Evolutionary conservation across 1,140 invertebrate genomes (phyloP).

Genomic region (Agrilus planipennis): DNA sequence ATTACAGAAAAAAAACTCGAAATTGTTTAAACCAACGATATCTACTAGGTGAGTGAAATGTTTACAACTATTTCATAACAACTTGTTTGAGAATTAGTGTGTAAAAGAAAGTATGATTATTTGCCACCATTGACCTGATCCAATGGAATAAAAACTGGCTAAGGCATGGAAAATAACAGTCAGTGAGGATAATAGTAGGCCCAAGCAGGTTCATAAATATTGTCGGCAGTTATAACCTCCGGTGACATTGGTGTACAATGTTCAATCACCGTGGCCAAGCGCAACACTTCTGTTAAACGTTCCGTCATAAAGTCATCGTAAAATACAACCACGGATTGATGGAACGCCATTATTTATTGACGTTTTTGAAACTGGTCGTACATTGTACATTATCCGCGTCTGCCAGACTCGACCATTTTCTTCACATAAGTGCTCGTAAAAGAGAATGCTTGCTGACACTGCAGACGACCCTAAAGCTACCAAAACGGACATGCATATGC

Average conservation of each 20-base stretch:
- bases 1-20: too few relatives aligned
- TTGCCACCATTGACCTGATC: too few relatives aligned
- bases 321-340: constrained; percentile 9
- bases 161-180: too few relatives aligned
- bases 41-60: too few relatives aligned
- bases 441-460: constrained; percentile 1
- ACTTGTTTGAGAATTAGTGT: too few relatives aligned
- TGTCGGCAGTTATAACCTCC: constrained; percentile 4
- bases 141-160: too few relatives aligned
- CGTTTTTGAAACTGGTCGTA: constrained; percentile 9
- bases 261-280: constrained; percentile 6
- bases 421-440: constrained; percentile 7
- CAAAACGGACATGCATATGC: too few relatives aligned
- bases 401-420: constrained; percentile 9
- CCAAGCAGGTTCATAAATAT: constrained; percentile 9
- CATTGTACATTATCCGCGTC: constrained; percentile 8
- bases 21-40: too few relatives aligned
- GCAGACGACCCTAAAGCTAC: too few relatives aligned
- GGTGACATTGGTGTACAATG: constrained; percentile 9
- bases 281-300: constrained; percentile 9
- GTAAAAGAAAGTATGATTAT: too few relatives aligned
- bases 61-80: too few relatives aligned
- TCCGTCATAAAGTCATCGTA: constrained; percentile 9
- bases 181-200: too few relatives aligned
- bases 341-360: constrained; percentile 8